Percentiles rank a stretch among this genome's conserved stretches.
These are phyloP conservation scores for Heteromormyrus szaboi DNA, from an alignment of 2,797 vertebrate genomes.

Conservation along the genomic window DNA sequence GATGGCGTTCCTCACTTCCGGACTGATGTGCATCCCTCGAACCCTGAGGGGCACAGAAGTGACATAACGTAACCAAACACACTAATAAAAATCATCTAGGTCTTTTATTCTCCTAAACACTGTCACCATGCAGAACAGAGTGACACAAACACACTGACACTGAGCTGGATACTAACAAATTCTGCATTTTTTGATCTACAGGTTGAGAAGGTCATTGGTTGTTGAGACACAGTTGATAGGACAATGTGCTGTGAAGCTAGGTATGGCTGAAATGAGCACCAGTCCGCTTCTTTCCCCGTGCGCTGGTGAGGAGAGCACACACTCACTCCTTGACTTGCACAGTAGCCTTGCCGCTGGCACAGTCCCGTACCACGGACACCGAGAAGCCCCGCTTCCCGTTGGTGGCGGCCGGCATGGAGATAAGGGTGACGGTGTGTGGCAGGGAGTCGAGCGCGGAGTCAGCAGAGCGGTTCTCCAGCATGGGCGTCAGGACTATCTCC, in stretches of 20 bases:
- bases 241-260: neutral
- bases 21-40: slow-evolving; percentile 84
- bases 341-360: slow-evolving; percentile 66
- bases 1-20: slow-evolving; percentile 85
- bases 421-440: slow-evolving; percentile 85
- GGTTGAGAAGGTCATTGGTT: neutral
- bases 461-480: slow-evolving; percentile 82
- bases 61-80: neutral
- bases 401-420: slow-evolving; percentile 87
- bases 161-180: neutral
- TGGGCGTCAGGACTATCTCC: slow-evolving; percentile 82
- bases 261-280: neutral
- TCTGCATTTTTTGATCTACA: neutral
- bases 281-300: neutral
- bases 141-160: neutral
- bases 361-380: slow-evolving; percentile 72
- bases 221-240: neutral
- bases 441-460: slow-evolving; percentile 80
- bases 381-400: slow-evolving; percentile 86
- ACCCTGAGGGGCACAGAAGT: slow-evolving; percentile 62
- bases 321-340: slow-evolving; percentile 96
- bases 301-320: neutral
- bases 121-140: neutral
- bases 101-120: neutral
- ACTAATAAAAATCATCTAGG: neutral